Conservation (phyloP, 1,140 invertebrate genomes). For the Penaeus chinensis region DNA sequence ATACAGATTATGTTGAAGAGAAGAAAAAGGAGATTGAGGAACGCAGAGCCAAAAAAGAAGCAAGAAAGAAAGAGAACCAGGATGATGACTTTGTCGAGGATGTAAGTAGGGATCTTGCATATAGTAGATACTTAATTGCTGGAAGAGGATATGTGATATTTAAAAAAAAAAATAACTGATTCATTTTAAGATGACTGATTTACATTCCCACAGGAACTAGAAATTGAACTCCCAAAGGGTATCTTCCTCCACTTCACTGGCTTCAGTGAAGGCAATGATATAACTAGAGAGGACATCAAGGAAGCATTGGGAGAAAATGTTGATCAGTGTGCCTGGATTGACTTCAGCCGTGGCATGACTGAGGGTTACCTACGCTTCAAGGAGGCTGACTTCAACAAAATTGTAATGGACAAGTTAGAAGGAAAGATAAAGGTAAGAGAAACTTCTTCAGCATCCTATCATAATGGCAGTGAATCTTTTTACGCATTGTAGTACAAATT, state of each 20-base stretch:
- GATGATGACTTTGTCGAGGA: constrained; percentile 66
- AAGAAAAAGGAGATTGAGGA: constrained; percentile 78
- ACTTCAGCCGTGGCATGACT: constrained; percentile 79
- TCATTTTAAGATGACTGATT: background rate
- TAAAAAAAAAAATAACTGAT: background rate
- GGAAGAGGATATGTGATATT: background rate
- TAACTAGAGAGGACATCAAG: constrained; percentile 77
- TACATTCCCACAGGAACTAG: constrained; percentile 42
- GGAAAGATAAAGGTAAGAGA: constrained; percentile 57
- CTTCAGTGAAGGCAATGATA: constrained; percentile 72
- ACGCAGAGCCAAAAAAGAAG: constrained; percentile 68
- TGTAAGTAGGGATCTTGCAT: constrained; percentile 68
- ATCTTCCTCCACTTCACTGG: constrained; percentile 78
- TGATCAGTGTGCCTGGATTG: constrained; percentile 78
- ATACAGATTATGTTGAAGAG: constrained; percentile 77
- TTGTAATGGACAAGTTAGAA: constrained; percentile 75
- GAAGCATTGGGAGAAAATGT: constrained; percentile 74
- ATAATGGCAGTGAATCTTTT: background rate
- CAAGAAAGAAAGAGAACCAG: constrained; percentile 67
- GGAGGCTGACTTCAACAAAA: constrained; percentile 77
- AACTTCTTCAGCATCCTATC: too few species aligned
- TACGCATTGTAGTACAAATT: background rate
- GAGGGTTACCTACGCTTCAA: constrained; percentile 79
- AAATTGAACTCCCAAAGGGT: constrained; percentile 75
- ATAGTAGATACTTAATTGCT: constrained; percentile 41